Evolutionary conservation across 2,113 vertebrate genomes (phyloP).

Genomic region (Xiphorhynchus elegans): DNA sequence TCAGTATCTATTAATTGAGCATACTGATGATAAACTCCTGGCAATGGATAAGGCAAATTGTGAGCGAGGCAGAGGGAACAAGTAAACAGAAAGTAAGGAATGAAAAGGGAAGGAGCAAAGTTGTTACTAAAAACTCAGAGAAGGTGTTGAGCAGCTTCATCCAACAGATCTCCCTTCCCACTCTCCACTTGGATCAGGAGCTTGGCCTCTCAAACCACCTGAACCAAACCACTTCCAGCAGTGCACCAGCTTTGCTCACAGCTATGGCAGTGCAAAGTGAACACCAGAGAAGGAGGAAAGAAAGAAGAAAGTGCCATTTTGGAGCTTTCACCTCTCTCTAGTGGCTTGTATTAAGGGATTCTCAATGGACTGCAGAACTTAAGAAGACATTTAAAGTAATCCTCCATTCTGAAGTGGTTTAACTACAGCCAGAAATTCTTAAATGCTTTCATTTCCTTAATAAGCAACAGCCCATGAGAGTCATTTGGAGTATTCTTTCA

Average conservation of each 20-base stretch:
- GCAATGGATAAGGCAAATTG: background rate
- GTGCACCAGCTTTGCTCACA: background rate
- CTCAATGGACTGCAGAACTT: background rate
- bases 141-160: background rate
- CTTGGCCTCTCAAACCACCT: background rate
- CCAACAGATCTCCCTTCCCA: background rate
- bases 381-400: conserved; percentile 5
- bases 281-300: background rate
- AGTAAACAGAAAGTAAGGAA: background rate
- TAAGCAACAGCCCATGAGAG: background rate
- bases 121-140: background rate
- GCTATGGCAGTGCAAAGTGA: background rate
- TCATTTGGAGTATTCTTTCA: background rate
- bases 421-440: conserved; percentile 9
- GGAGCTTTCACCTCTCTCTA: background rate
- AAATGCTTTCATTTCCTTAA: conserved; percentile 27
- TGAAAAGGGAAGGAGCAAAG: background rate
- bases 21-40: background rate
- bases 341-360: background rate
- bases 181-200: background rate
- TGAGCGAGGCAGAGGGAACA: background rate
- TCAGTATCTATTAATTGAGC: background rate
- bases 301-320: background rate
- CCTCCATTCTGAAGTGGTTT: background rate
- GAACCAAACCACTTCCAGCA: background rate